These are phyloP conservation scores for Rotaria sp. DNA, from an alignment of 2,888 invertebrate species.

Conservation along the genomic window DNA sequence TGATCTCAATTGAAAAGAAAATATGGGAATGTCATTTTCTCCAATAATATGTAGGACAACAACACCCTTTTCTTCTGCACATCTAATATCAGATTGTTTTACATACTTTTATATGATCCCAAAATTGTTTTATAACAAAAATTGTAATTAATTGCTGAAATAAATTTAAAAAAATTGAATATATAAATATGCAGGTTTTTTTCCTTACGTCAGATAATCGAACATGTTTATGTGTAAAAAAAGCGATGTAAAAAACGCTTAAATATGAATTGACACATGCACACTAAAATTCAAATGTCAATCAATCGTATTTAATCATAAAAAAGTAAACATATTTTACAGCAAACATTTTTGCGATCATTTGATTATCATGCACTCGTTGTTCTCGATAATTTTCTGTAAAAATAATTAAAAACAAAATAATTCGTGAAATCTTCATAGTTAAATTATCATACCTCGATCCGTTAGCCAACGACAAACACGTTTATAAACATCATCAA, in stretches of 20 bases:
- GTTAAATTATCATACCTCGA: conserved; percentile 66
- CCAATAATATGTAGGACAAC: too few relatives aligned
- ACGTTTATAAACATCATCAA: conserved; percentile 84
- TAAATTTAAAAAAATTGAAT: background rate
- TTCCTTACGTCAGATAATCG: conserved; percentile 77
- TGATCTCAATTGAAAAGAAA: too few relatives aligned
- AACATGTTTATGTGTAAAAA: conserved; percentile 88
- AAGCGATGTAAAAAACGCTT: conserved; percentile 92
- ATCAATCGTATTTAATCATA: background rate
- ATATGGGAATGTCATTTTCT: too few relatives aligned
- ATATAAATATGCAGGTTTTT: background rate
- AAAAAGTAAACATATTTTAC: conserved; percentile 30
- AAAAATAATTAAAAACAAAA: background rate
- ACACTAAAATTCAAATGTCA: conserved; percentile 66
- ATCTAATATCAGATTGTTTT: background rate
- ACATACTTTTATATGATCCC: conserved; percentile 72
- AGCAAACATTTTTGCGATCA: conserved; percentile 32
- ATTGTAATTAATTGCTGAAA: conserved; percentile 84
- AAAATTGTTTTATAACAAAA: conserved; percentile 87
- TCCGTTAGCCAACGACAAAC: conserved; percentile 90
- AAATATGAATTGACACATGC: conserved; percentile 95
- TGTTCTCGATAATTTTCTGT: conserved; percentile 37
- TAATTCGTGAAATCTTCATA: conserved; percentile 41
- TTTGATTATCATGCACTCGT: conserved; percentile 34
- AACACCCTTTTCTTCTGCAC: too few relatives aligned